A percentile compares a stretch with the other conserved stretches of the same genome.
Conservation (phyloP, 2,113 vertebrate genomes). For the Indicator maculatus region DNA sequence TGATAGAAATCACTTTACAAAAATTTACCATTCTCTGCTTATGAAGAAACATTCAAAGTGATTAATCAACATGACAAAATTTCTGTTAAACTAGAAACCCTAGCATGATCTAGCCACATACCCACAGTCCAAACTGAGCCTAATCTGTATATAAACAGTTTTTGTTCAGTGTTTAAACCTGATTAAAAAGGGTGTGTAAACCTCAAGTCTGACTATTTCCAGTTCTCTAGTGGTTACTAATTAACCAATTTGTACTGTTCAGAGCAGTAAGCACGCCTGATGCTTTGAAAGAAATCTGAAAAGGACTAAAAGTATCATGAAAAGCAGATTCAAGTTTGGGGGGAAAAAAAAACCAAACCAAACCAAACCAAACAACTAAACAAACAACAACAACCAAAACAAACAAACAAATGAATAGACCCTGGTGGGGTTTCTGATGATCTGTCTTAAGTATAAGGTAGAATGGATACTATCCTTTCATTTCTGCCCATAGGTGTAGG, state of each 20-base stretch:
- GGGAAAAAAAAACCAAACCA: not conserved
- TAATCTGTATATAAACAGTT: not conserved
- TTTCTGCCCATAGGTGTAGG: rapidly evolving
- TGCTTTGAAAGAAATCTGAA: not conserved
- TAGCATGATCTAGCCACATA: not conserved
- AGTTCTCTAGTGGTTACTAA: not conserved
- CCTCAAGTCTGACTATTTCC: not conserved
- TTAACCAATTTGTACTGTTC: not conserved
- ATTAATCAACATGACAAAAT: not conserved
- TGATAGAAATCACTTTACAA: not conserved
- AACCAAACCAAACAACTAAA: not conserved
- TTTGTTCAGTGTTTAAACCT: not conserved
- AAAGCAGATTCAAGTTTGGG: not conserved
- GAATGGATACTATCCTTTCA: not conserved
- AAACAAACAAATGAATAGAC: too few species aligned
- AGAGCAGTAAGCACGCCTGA: not conserved
- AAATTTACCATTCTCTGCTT: not conserved
- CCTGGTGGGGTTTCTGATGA: not conserved
- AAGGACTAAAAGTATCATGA: not conserved
- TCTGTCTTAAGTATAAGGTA: not conserved
- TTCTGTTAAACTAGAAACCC: not conserved
- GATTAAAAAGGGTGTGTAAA: not conserved
- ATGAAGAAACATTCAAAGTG: not conserved
- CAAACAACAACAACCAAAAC: not conserved
- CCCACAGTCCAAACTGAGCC: not conserved